Evolutionary conservation across 2,888 invertebrate species (phyloP), one percentile per base, ranked within the genome.

Genomic region (Hirtodrosophila confusa): DNA sequence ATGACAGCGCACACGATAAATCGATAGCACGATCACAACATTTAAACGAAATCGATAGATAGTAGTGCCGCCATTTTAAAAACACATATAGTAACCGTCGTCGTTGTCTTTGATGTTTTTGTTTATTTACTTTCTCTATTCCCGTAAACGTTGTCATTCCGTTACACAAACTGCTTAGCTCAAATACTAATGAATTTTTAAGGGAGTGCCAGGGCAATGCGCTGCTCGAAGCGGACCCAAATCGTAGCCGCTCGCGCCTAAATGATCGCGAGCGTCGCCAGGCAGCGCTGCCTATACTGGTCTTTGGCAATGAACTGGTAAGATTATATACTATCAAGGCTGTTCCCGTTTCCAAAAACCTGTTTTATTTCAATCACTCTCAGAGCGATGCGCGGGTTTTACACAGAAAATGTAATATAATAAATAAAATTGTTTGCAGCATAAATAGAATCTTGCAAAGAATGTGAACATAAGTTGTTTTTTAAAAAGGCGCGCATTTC

Each of bases 231-330:
- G 93, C 90, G 80, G 92, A 91, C 79, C 89, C 90, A 2, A 90
- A 91, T 80, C 90, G 82, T 88, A 93, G 92, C 84, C 92, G 86
- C 89, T 93, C 77, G 93, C 94, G 77, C 92, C 93, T 91, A 87
- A 96, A 95, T 63, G 97, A 97, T 86, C 92, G 96, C 53, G 97
- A 97, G 90, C 94, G 95, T 85, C 96, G 97, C 86, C 90, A 98
- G 90, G 98, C 98, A 0, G 96, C 97, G 0, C 91, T 97, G 63
- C 97, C 98, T 0, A 97, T 98, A 86, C 93, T 97, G 55, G 96
- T 98, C 40, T 98, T 98, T 92, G 98, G 98, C 61, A 95, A 95
- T 91, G 95, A 96, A 51, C 91, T 98, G 92, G 98, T 97, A 91
- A 87, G 89, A 61, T 1, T 27, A 11, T 4, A 11, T 27, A 24